Evolutionary conservation across 2,113 vertebrate genomes (phyloP), one percentile per base, ranked within the genome.

Genomic region (Eublepharis macularius): DNA sequence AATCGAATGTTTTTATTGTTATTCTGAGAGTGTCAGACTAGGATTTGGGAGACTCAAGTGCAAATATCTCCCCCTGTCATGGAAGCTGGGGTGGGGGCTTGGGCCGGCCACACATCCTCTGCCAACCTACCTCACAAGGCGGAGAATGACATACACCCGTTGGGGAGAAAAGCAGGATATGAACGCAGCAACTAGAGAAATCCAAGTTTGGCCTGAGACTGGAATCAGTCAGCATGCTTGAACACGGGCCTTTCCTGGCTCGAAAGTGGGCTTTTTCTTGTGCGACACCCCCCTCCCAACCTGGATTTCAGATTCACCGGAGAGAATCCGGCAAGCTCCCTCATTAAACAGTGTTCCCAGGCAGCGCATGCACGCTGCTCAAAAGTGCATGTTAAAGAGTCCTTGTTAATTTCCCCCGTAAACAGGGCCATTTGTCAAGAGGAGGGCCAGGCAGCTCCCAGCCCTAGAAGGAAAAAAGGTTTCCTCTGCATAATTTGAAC

Each of bases 401-500:
- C 66, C 65, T 29, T 69, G 65, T 51, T 69, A 51, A 69, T 81
- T 69, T 51, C 26, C 32, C n/a, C 74, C 6, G 32, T 19, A 76
- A 49, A 51, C 45, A 76, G 34, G 45, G 66, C 47, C 47, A 51
- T 69, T 49, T 6, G 43, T 68, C 79, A 69, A 81, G 41, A 47
- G 65, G 45, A 34, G 16, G 13, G 74, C 74, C 54, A 43, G 13
- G 54, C 65, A 24, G 43, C 66, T 9, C 49, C 43, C n/a, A 16
- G 66, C 60, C 60, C 24, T 1, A 60, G n/a, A 69, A 14, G 4
- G n/a, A 68, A 81, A 54, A 24, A 26, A 70, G n/a, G 69, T 17
- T 32, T 69, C 36, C 80, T 39, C 47, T 26, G 66, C n/a, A 36
- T 81, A 81, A 81, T 81, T 69, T 70, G 80, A 81, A 81, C 80